These are phyloP conservation scores for Ashinkailepas kermadecensis DNA, from an alignment of 2,888 invertebrate genomes.

Conservation along the genomic window DNA sequence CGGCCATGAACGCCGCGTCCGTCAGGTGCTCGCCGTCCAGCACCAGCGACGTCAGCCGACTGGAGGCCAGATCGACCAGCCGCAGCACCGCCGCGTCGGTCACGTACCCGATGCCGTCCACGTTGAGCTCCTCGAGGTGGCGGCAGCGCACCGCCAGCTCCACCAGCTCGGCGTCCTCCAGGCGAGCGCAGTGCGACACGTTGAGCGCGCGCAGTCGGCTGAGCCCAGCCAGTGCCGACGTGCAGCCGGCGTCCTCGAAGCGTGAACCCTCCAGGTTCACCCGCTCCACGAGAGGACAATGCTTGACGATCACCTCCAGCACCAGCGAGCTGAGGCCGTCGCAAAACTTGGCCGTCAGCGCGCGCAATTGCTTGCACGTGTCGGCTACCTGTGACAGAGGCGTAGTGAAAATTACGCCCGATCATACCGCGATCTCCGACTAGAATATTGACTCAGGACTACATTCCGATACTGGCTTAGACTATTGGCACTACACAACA, in stretches of 20 bases:
- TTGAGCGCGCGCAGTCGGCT: constrained; percentile 29
- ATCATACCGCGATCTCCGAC: too few relatives aligned
- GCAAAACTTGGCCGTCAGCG: constrained; percentile 29
- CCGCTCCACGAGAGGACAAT: constrained; percentile 26
- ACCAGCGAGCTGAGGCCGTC: constrained; percentile 26
- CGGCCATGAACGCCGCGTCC: constrained; percentile 28
- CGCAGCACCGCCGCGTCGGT: constrained; percentile 29
- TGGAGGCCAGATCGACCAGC: constrained; percentile 25
- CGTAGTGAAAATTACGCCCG: too few relatives aligned
- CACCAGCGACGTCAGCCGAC: constrained; percentile 27
- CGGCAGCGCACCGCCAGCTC: constrained; percentile 28
- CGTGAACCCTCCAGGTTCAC: constrained; percentile 30
- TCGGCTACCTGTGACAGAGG: constrained; percentile 25
- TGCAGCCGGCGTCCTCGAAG: constrained; percentile 23
- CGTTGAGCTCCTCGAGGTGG: constrained; percentile 30
- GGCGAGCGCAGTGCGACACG: constrained; percentile 32
- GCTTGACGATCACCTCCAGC: constrained; percentile 25
- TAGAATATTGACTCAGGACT: too few relatives aligned
- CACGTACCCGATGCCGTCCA: constrained; percentile 32
- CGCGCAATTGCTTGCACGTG: constrained; percentile 26
- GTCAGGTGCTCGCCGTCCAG: constrained; percentile 34
- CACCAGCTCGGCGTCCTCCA: constrained; percentile 30
- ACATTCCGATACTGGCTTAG: too few relatives aligned
- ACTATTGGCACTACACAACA: too few relatives aligned
- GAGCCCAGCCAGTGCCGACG: constrained; percentile 26